Evolutionary conservation across 2,888 invertebrate species (phyloP), one percentile per base, ranked within the genome.

Genomic region (Helleia helle): DNA sequence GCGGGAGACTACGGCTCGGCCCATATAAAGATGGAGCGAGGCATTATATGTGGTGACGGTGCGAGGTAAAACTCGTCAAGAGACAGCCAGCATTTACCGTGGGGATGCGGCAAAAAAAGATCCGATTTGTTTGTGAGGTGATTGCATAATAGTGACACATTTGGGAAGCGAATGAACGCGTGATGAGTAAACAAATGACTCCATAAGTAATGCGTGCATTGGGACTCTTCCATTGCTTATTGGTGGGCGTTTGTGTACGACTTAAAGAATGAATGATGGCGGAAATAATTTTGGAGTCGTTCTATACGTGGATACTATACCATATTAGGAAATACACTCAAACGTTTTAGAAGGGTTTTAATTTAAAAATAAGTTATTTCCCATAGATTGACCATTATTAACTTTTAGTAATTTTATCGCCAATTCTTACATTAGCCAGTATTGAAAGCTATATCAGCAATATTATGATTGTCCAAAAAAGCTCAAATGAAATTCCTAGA

Each of bases 1-100:
- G 77, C 77, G 70, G 71, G 74, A 76, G 73, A 63, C 72, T 81
- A 80, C 81, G 73, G 76, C 75, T 67, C 81, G 81, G 71, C 81
- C 83, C 83, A 81, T 83, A 80, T 83, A 77, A 71, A 81, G 83
- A 76, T 79, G 71, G 80, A 77, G 79, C 80, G 76, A 76, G 75
- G 71, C 72, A 71, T 76, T 76, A 74, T 73, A 71, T 67, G 60
- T 66, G 69, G 56, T 59, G 58, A 57, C 56, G 59, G 60, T 57
- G 52, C 58, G 54, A 62, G 48, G 50, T 50, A 50, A 49, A 65
- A 64, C 68, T 64, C 63, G 59, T 60, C 59, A 61, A 59, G 63
- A 64, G 65, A 61, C 69, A 71, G 65, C 70, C 69, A 60, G 54
- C 67, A 65, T 71, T 71, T 71, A 72, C 74, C 67, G 72, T 70